Evolutionary conservation across 2,888 invertebrate species (phyloP).

Genomic region (Aphrophora alni): DNA sequence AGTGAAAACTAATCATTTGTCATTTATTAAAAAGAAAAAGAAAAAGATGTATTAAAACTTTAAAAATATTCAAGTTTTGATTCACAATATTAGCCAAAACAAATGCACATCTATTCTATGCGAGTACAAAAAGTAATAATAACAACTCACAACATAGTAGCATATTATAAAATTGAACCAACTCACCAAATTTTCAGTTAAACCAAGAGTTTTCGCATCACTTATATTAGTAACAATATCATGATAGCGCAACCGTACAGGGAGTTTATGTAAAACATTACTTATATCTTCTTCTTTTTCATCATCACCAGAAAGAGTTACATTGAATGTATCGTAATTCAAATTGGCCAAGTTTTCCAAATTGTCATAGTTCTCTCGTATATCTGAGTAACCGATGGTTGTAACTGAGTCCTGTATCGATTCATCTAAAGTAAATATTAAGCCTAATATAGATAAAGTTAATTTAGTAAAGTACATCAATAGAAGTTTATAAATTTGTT

Average conservation of each 20-base stretch:
- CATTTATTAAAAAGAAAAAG: too few relatives aligned
- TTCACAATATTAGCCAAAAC: too few relatives aligned
- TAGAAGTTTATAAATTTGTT: not conserved
- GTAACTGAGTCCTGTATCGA: not conserved
- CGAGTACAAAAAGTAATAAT: too few relatives aligned
- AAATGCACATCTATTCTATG: too few relatives aligned
- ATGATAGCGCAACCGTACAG: not conserved
- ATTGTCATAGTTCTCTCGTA: not conserved
- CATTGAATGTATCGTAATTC: not conserved
- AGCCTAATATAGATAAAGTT: not conserved
- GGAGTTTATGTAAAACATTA: not conserved
- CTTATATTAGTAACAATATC: not conserved
- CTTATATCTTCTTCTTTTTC: not conserved
- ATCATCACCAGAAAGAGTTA: not conserved
- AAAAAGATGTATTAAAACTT: too few relatives aligned
- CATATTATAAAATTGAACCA: too few relatives aligned
- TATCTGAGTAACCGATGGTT: not conserved
- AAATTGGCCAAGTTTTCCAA: not conserved
- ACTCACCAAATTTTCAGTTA: slow-evolving; percentile 6
- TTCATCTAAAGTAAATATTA: not conserved
- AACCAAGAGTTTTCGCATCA: not conserved
- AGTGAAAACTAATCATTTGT: too few relatives aligned
- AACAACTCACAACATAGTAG: too few relatives aligned
- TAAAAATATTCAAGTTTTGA: too few relatives aligned
- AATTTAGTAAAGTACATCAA: not conserved